Percentiles rank a stretch among this genome's conserved stretches.
phyloP scores from a whole-genome alignment of 1,140 invertebrate genomes.

The Magallana ariakensis region DNA sequence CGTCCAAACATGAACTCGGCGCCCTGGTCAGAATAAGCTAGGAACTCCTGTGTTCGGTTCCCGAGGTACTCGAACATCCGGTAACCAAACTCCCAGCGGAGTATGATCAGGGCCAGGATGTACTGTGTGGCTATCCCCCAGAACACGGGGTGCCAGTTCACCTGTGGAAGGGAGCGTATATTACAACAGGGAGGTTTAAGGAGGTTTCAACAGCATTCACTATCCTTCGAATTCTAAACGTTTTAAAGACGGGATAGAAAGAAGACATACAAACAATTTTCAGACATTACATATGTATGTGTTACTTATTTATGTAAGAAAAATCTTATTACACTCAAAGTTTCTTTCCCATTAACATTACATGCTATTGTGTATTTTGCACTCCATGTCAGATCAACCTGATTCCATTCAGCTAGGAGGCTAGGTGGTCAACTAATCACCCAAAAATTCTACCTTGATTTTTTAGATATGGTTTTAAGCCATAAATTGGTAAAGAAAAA shows the following conservation, averaged over 20 bases:
- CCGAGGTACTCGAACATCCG: slow-evolving; percentile 90
- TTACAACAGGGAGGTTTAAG: too few species aligned
- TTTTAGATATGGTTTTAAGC: neutral
- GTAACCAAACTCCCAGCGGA: slow-evolving; percentile 90
- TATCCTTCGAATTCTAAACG: too few species aligned
- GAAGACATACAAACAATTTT: too few species aligned
- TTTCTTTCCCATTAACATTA: too few species aligned
- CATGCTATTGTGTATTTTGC: too few species aligned
- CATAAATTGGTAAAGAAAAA: neutral
- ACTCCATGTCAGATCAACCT: too few species aligned
- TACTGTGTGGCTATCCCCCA: slow-evolving; percentile 46
- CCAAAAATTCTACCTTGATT: slow-evolving; percentile 56
- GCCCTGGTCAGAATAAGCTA: slow-evolving; percentile 87
- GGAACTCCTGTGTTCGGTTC: slow-evolving; percentile 86
- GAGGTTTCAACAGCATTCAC: too few species aligned
- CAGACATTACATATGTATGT: too few species aligned
- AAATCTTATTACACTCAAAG: too few species aligned
- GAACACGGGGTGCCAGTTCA: slow-evolving; percentile 76
- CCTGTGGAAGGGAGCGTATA: slow-evolving; percentile 55
- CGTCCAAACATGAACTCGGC: slow-evolving; percentile 40
- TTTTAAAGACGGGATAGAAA: too few species aligned
- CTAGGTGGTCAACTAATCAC: neutral
- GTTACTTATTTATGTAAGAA: too few species aligned
- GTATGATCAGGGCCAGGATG: slow-evolving; percentile 90
- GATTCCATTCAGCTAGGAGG: neutral